Base-by-base conservation (phyloP, 2,113 vertebrate genomes). In the Clupea harengus region DNA sequence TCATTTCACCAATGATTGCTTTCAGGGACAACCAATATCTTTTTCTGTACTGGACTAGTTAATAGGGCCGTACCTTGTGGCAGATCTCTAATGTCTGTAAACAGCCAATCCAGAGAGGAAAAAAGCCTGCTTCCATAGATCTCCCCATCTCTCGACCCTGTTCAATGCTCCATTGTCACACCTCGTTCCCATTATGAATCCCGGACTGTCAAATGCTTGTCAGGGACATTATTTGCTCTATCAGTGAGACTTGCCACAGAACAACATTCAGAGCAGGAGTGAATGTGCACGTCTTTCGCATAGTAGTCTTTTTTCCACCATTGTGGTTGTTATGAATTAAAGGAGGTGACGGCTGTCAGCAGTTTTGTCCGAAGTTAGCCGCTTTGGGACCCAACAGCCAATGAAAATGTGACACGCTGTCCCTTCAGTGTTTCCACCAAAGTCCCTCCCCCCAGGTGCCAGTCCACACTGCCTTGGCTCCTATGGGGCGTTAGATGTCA, bases 1-100 rank as follows among this genome's bases (percentile, higher is more conserved):
- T 78, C 72, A 78, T 78, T 78, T 13, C 72, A 78, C 72, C 72
- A 39, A 78, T 78, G 39, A 78, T 78, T 78, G 72, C 72, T 78
- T 78, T 78, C 72, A 78, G 72, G 72, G 72, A 78, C 72, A 44
- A 78, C 72, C 17, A 78, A 78, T 78, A 32, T 78, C 72, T 78
- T 78, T 78, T 39, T 78, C 28, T 78, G 72, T 32, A 78, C 72
- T 78, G 13, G 32, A 78, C 72, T 78, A 78, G 72, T 78, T 78
- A 78, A 78, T 78, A 78, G 72, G 39, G 39, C 25, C 28, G 11
- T 78, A 78, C 28, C 32, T 78, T 15, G 72, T 78, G 72, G 72
- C 72, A 28, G 13, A 11, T 44, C 72, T 78, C 28, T 78, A 15
- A 32, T 78, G 72, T 78, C 72, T 44, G 72, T 39, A 78, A 78